Base-by-base conservation (phyloP, 1,140 invertebrate species). In the Rhyzopertha dominica region DNA sequence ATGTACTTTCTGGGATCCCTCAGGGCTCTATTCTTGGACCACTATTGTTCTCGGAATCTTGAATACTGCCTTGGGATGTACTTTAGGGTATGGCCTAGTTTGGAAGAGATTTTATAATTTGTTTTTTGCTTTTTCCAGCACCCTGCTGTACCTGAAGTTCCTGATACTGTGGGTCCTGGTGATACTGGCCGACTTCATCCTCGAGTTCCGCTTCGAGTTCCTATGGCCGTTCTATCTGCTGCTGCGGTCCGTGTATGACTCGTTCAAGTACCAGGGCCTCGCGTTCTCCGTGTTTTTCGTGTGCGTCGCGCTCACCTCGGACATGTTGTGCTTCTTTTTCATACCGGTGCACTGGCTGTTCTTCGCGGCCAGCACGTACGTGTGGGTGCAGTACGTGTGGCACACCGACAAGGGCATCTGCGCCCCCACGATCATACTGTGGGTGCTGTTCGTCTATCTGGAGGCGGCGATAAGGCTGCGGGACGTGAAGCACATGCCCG, bases 371-470 rank as follows among this genome's bases (percentile, higher is more conserved):
- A 96, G 93, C 74, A 97, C 93, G 57, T 98, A 98, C 71, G 93
- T 98, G 44, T 98, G 95, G 95, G 90, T 98, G 58, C 95, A 98
- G 72, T 97, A 95, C 73, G 90, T 96, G 51, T 97, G 95, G 92
- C 91, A 96, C 71, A 95, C 93, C 82, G 92, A 92, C 92, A 74
- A 74, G 69, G 78, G 92, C 58, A 82, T 95, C 54, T 97, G 91
- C 76, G 77, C 95, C 69, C 92, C 93, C 38, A 96, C 94, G 57
- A 85, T 95, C 60, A 85, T 91, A 61, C 74, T 97, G 54, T 98
- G 94, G 88, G 78, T 95, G 66, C 74, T 95, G 55, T 94, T 97
- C 76, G 86, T 97, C 62, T 96, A 95, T 70, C 84, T 96, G 64
- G 95, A 97, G 76, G 89, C 88, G 56, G 87, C 86, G 53, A 80